These are phyloP conservation scores for Acanthurus leucopareius DNA, from an alignment of 2,797 vertebrate genomes.

Conservation along the genomic window DNA sequence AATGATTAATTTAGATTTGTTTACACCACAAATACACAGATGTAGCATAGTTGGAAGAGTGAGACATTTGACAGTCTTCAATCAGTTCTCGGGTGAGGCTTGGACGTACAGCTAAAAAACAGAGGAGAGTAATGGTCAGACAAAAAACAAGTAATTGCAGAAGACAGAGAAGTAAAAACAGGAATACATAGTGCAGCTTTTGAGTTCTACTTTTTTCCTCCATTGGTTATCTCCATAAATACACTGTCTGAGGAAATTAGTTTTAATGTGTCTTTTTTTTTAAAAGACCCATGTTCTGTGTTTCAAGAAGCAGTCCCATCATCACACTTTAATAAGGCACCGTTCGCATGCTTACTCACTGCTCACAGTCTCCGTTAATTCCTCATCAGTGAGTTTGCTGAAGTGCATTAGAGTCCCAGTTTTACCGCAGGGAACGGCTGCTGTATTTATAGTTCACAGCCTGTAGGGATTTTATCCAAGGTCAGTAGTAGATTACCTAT, in stretches of 20 bases:
- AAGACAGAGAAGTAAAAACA: not conserved
- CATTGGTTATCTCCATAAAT: not conserved
- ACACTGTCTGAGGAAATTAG: not conserved
- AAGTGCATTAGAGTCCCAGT: constrained; percentile 59
- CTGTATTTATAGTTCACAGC: constrained; percentile 80
- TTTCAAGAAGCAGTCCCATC: not conserved
- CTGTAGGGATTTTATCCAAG: constrained; percentile 78
- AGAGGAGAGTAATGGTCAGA: not conserved
- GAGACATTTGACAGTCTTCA: not conserved
- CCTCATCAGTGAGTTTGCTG: constrained; percentile 53
- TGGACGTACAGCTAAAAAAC: too few species aligned
- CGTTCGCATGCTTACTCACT: not conserved
- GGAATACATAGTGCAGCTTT: not conserved
- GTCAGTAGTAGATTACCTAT: constrained; percentile 80
- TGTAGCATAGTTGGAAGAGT: not conserved
- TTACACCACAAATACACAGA: not conserved
- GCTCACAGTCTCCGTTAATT: constrained; percentile 38
- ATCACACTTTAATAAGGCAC: not conserved
- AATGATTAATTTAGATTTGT: not conserved
- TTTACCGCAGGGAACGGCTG: constrained; percentile 63
- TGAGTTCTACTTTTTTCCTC: not conserved
- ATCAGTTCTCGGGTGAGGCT: not conserved
- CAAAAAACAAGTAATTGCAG: not conserved
- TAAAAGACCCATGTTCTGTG: not conserved
- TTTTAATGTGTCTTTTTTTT: too few species aligned